Conservation (phyloP, 2,888 invertebrate genomes). For the Holacanthella duospinosa region DNA sequence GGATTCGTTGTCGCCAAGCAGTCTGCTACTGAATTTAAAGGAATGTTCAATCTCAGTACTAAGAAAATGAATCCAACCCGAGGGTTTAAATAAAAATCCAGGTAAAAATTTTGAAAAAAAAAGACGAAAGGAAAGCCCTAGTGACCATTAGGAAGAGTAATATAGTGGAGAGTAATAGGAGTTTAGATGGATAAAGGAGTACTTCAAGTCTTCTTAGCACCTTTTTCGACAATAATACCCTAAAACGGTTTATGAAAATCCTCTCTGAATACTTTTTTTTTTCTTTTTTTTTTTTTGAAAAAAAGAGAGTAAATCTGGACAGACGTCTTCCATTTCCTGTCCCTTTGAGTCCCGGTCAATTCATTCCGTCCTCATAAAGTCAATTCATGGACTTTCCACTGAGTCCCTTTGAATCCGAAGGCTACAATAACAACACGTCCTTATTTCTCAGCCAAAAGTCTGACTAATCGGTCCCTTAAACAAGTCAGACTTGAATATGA, state of each 20-base stretch:
- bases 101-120: neutral
- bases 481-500: neutral
- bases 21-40: too few species aligned
- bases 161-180: neutral
- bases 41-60: too few species aligned
- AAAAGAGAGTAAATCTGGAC: neutral
- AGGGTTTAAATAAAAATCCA: too few species aligned
- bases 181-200: conserved; percentile 1
- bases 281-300: neutral
- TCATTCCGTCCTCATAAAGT: conserved; percentile 13
- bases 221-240: conserved; percentile 14
- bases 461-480: conserved; percentile 9
- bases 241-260: conserved; percentile 23
- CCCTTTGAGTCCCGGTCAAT: neutral
- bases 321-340: neutral
- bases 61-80: too few species aligned
- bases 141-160: neutral
- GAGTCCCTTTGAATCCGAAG: conserved; percentile 2
- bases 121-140: neutral
- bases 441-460: conserved; percentile 9
- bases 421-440: conserved; percentile 9
- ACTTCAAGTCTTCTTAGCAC: conserved; percentile 4
- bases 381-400: conserved; percentile 9
- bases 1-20: conserved; percentile 4
- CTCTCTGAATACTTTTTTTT: conserved; percentile 12